Conservation (phyloP, 2,888 invertebrate species). For the Syritta pipiens region DNA sequence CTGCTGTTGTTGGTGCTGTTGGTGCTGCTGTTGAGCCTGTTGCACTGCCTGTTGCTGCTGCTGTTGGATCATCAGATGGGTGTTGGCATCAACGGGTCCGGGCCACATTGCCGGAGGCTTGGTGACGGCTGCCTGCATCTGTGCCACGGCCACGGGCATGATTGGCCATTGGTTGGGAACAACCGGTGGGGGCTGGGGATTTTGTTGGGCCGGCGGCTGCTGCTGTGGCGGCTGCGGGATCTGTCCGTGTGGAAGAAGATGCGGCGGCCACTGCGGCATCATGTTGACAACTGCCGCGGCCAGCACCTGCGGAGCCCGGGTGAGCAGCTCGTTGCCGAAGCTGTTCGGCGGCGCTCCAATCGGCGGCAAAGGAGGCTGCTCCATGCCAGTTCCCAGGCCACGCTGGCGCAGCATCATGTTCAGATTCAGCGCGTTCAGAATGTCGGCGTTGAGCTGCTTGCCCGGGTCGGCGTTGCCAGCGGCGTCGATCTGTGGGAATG, state of each 20-base stretch:
- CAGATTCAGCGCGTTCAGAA: slow-evolving; percentile 75
- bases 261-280: slow-evolving; percentile 71
- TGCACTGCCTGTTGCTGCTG: slow-evolving; percentile 8
- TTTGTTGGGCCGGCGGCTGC: slow-evolving; percentile 2
- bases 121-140: no score
- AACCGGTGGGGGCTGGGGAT: no score
- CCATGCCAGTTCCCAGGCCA: slow-evolving; percentile 33
- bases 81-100: no score
- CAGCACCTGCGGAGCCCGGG: slow-evolving; percentile 70
- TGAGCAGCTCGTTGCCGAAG: slow-evolving; percentile 71
- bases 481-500: slow-evolving; percentile 33
- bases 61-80: slow-evolving; percentile 30
- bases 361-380: slow-evolving; percentile 20
- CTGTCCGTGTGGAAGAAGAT: slow-evolving; percentile 72
- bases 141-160: no score
- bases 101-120: no score
- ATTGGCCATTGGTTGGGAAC: no score
- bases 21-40: slow-evolving; percentile 30
- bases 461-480: slow-evolving; percentile 7
- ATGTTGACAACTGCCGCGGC: slow-evolving; percentile 59
- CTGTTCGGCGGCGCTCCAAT: slow-evolving; percentile 65
- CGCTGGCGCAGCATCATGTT: slow-evolving; percentile 73
- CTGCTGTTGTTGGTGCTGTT: slow-evolving; percentile 12
- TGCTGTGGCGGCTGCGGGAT: slow-evolving; percentile 25
- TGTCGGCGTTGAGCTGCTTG: slow-evolving; percentile 70